phyloP scores from a whole-genome alignment of 1,140 invertebrate species.

The Anastrepha ludens region DNA sequence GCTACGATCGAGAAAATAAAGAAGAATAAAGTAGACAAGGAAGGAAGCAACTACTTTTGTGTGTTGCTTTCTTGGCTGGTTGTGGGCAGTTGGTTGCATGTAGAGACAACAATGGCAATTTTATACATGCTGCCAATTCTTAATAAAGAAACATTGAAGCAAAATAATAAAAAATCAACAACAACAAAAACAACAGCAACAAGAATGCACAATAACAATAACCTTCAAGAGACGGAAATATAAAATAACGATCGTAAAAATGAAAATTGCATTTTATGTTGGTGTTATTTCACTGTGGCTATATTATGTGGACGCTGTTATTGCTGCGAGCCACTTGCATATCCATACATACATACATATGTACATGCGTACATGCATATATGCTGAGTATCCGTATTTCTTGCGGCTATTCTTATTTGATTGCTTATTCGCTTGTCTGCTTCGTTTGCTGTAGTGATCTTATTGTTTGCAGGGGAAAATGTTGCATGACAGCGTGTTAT shows the following conservation, averaged over 20 bases:
- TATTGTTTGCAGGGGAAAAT: neutral
- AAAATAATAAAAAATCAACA: neutral
- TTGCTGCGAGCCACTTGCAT: neutral
- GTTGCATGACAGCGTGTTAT: neutral
- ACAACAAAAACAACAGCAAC: neutral
- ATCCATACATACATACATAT: neutral
- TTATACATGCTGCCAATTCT: conserved; percentile 30
- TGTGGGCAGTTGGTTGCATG: neutral
- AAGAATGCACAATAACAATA: neutral
- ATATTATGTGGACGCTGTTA: neutral
- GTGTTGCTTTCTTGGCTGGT: neutral
- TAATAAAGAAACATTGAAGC: conserved; percentile 28
- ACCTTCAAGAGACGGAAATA: conserved; percentile 44
- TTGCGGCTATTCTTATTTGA: neutral
- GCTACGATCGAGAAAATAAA: neutral
- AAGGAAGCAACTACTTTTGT: conserved; percentile 49
- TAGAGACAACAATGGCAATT: conserved; percentile 41
- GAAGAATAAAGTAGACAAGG: neutral
- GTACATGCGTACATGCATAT: neutral
- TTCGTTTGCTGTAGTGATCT: neutral
- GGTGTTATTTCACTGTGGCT: conserved; percentile 3
- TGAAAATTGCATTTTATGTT: conserved; percentile 47
- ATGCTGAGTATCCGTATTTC: neutral
- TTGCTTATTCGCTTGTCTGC: neutral
- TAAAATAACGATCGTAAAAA: conserved; percentile 51